Evolutionary conservation across 2,113 vertebrate species (phyloP).

Genomic region (Bettongia penicillata): DNA sequence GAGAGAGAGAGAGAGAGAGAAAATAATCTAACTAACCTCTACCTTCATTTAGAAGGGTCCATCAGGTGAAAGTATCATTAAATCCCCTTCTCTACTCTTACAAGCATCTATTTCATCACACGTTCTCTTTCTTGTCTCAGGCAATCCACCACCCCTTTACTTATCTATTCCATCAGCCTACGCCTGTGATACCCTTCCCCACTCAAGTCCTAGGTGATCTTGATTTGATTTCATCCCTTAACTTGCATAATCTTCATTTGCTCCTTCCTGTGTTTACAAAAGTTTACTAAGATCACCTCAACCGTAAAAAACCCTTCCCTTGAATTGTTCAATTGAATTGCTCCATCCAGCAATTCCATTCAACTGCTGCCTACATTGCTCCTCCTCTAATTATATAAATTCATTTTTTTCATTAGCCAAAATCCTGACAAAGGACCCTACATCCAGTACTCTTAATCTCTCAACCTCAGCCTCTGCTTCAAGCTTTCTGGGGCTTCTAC

Average conservation of each 20-base stretch:
- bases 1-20: no score
- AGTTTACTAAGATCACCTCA: background rate
- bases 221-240: background rate
- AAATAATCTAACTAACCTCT: background rate
- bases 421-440: background rate
- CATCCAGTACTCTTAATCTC: background rate
- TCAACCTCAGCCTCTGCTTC: background rate
- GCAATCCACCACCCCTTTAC: background rate
- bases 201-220: background rate
- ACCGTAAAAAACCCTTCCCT: background rate
- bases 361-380: no score
- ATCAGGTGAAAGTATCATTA: background rate
- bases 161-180: background rate
- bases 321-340: background rate
- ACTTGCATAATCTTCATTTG: no score
- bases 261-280: background rate
- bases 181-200: background rate
- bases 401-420: background rate
- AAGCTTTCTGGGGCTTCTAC: background rate
- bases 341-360: background rate
- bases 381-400: background rate
- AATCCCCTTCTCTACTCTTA: background rate
- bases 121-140: background rate
- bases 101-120: background rate
- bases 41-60: background rate